Evolutionary conservation across 2,888 invertebrate genomes (phyloP).

Genomic region (Drosophila hamatofila): DNA sequence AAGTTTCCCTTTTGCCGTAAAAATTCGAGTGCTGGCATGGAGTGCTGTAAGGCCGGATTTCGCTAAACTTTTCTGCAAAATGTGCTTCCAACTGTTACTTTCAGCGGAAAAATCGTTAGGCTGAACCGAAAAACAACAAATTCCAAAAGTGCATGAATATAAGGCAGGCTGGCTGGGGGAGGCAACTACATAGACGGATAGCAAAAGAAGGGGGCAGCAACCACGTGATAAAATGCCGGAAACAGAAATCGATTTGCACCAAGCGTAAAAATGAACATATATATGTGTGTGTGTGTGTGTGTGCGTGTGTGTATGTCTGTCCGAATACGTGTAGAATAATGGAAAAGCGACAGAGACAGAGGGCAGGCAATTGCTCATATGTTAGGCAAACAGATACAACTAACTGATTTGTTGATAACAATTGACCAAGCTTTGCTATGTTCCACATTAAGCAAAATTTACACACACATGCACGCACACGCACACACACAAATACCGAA

Average conservation of each 20-base stretch:
- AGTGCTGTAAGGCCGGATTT: slow-evolving; percentile 68
- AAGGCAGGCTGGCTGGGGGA: slow-evolving; percentile 4
- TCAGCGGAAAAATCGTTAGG: slow-evolving; percentile 78
- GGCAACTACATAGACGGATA: slow-evolving; percentile 29
- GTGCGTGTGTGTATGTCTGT: slow-evolving; percentile 13
- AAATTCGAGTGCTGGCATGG: slow-evolving; percentile 38
- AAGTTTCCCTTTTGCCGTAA: slow-evolving; percentile 17
- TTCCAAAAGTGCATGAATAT: slow-evolving; percentile 74
- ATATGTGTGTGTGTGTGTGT: slow-evolving; percentile 17
- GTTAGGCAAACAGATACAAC: background rate
- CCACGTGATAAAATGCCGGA: slow-evolving; percentile 85
- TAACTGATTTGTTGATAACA: slow-evolving; percentile 29
- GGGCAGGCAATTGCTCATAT: slow-evolving; percentile 18
- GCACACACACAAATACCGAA: slow-evolving; percentile 40
- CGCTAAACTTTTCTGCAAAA: slow-evolving; percentile 46
- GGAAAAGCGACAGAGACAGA: slow-evolving; percentile 23
- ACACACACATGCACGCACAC: slow-evolving; percentile 5
- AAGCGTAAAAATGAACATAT: slow-evolving; percentile 51
- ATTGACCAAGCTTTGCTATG: slow-evolving; percentile 3
- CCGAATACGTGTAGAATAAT: slow-evolving; percentile 18
- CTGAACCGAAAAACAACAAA: slow-evolving; percentile 60
- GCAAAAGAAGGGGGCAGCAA: slow-evolving; percentile 55
- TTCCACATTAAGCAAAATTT: background rate
- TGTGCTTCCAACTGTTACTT: slow-evolving; percentile 55
- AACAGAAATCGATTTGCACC: slow-evolving; percentile 84